Conservation (phyloP, 2,797 vertebrate species). For the Taenioides sp. region DNA sequence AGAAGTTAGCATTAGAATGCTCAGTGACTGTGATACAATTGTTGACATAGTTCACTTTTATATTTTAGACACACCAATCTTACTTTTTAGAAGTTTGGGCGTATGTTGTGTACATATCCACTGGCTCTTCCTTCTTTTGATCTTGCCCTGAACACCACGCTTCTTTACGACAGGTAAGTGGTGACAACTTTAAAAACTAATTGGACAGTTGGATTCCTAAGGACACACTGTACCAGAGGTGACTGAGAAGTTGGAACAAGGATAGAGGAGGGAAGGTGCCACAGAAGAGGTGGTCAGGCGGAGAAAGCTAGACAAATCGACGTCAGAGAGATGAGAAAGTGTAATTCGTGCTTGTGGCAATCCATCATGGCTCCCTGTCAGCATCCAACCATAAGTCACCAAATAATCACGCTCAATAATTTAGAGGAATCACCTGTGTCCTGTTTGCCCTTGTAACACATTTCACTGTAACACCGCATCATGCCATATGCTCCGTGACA, state of each 20-base stretch:
- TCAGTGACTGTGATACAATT: neutral
- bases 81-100: neutral
- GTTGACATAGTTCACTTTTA: neutral
- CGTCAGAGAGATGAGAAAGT: slow-evolving; percentile 70
- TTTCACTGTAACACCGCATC: slow-evolving; percentile 52
- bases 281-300: slow-evolving; percentile 32
- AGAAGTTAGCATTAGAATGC: neutral
- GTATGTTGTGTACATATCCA: neutral
- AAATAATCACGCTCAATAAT: slow-evolving; percentile 78
- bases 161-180: slow-evolving; percentile 6
- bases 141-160: neutral
- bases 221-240: slow-evolving; percentile 37
- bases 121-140: neutral
- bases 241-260: slow-evolving; percentile 41
- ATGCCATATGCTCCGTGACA: slow-evolving; percentile 41
- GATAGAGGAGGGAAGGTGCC: slow-evolving; percentile 39
- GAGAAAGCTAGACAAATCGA: slow-evolving; percentile 66
- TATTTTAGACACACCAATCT: neutral
- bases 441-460: slow-evolving; percentile 63
- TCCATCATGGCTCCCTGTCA: slow-evolving; percentile 73
- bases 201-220: slow-evolving; percentile 15
- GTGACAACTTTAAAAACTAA: slow-evolving; percentile 9
- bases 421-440: slow-evolving; percentile 65
- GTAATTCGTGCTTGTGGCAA: slow-evolving; percentile 72
- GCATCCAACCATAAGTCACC: slow-evolving; percentile 78